Evolutionary conservation across 2,113 vertebrate genomes (phyloP), one percentile per base, ranked within the genome.

Genomic region (Vidua macroura): DNA sequence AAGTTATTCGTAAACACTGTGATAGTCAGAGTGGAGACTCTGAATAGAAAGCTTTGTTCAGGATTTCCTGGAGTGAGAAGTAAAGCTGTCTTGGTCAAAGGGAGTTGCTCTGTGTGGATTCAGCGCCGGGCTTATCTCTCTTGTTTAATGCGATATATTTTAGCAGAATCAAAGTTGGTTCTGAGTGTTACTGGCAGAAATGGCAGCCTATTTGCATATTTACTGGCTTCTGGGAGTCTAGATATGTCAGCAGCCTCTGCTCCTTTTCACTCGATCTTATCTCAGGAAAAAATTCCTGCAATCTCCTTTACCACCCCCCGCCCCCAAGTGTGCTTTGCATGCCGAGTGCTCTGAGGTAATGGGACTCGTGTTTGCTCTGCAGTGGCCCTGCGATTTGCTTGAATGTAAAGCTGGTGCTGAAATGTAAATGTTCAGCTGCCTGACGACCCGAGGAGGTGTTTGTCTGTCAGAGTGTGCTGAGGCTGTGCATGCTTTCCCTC

Each of bases 211-310:
- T 80, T 72, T 90, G 60, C n/a, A 13, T 72, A 55, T 85, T 92
- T 78, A 35, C 84, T 89, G 59, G 44, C 66, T 64, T 74, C 46
- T 74, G 75, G 90, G 85, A 88, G 21, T 69, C 78, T 63, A 49
- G 82, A 58, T 84, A 35, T 66, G 67, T 68, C 51, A 75, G 70
- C 89, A 94, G 89, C 69, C 69, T 93, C 79, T 58, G 87, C 49
- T 67, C 72, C 73, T 88, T 88, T 90, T 58, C 41, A 9, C 76
- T 87, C 46, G 73, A 94, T 83, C 64, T 95, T 91, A 91, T 93
- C 85, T 83, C 81, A 84, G 74, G 93, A 66, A 82, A 85, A 72
- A 68, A 69, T 77, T 53, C 86, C n/a, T 51, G 27, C 74, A 66
- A 48, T 75, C 78, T 35, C 22, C 21, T 59, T 79, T 14, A 41